A percentile compares a stretch with the other conserved stretches of the same genome.
phyloP scores from a whole-genome alignment of 2,888 invertebrate species.

The Gastracanthus pulcherrimus region DNA sequence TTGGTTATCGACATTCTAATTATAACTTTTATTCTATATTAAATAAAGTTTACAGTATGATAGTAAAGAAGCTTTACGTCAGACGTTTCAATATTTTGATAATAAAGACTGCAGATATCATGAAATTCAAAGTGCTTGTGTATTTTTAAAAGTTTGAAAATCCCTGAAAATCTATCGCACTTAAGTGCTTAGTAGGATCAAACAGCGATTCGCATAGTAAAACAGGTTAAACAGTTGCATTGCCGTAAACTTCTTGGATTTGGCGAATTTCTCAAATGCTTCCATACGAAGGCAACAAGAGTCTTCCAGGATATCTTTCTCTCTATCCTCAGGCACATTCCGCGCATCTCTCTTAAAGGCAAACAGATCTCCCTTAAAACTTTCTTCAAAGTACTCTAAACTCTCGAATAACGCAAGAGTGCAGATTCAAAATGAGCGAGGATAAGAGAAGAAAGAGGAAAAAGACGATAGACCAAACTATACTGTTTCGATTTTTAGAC shows the following conservation, averaged over 20 bases:
- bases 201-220: conserved; percentile 49
- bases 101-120: no score
- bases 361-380: conserved; percentile 47
- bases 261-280: conserved; percentile 46
- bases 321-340: neutral
- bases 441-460: no score
- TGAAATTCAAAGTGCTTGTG: neutral
- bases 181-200: conserved; percentile 36
- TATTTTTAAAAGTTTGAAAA: conserved; percentile 33
- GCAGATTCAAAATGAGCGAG: neutral
- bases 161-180: conserved; percentile 27
- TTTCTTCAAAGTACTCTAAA: conserved; percentile 41
- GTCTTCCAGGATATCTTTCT: conserved; percentile 20
- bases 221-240: conserved; percentile 49
- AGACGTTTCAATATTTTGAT: no score
- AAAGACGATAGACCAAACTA: no score
- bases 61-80: no score
- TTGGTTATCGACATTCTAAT: no score
- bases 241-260: conserved; percentile 48
- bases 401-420: conserved; percentile 8
- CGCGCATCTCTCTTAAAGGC: conserved; percentile 40
- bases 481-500: no score
- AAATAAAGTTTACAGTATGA: no score
- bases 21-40: no score
- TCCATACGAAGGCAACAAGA: conserved; percentile 18